Percentiles rank a stretch among this genome's conserved stretches.
These are phyloP conservation scores for Trididemnum miniatum DNA, from an alignment of 23 tunicate genomes.

Conservation along the genomic window DNA sequence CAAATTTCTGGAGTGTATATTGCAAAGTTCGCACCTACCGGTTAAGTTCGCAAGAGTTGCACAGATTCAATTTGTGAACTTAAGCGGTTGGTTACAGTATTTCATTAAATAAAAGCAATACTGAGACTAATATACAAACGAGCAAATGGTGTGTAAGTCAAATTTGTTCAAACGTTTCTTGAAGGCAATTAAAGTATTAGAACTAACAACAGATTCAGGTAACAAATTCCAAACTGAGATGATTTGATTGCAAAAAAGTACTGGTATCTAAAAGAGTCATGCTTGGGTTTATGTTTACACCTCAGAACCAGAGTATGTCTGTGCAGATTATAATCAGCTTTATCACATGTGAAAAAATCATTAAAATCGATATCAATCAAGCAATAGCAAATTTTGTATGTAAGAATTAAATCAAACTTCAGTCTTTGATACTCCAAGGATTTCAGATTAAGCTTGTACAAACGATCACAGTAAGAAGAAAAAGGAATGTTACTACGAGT, in stretches of 20 bases:
- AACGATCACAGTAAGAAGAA: background rate
- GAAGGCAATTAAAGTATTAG: too few relatives aligned
- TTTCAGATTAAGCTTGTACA: background rate
- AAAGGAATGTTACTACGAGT: too few relatives aligned
- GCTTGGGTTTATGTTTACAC: background rate
- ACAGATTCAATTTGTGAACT: too few relatives aligned
- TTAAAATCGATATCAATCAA: background rate
- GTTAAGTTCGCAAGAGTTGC: too few relatives aligned
- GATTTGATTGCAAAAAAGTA: too few relatives aligned
- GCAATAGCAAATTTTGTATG: background rate
- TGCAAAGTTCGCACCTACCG: too few relatives aligned
- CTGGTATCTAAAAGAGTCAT: background rate
- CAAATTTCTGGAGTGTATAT: too few relatives aligned
- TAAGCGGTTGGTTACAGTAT: too few relatives aligned
- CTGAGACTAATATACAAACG: too few relatives aligned
- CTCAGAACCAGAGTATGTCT: background rate
- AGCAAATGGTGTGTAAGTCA: too few relatives aligned
- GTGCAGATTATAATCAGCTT: background rate
- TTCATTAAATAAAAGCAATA: too few relatives aligned
- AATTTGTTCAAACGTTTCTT: too few relatives aligned
- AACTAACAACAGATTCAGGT: background rate
- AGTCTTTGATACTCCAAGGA: background rate
- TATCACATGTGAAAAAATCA: background rate
- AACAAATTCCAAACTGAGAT: background rate
- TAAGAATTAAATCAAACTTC: background rate